Conservation (phyloP, 2,888 invertebrate species). For the Tipula unca region DNA sequence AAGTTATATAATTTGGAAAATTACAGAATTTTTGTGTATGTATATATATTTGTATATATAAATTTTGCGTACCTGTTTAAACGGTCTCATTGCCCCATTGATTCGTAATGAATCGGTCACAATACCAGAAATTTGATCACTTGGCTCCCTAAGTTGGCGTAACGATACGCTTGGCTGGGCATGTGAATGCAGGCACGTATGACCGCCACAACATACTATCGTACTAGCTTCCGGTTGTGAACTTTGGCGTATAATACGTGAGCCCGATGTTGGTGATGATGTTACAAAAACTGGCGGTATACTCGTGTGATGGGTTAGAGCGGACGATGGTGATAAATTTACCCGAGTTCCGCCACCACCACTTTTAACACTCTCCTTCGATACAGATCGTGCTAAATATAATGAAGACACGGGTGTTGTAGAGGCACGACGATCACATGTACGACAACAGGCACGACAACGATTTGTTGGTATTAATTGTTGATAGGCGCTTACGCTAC, state of each 20-base stretch:
- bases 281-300: conserved; percentile 65
- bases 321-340: conserved; percentile 47
- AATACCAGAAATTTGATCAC: conserved; percentile 87
- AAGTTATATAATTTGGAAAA: not conserved
- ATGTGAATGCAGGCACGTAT: conserved; percentile 54
- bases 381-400: conserved; percentile 75
- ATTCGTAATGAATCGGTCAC: conserved; percentile 92
- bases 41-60: no score
- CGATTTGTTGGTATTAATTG: conserved; percentile 59
- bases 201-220: conserved; percentile 47
- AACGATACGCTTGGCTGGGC: conserved; percentile 75
- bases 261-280: conserved; percentile 53
- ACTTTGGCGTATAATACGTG: conserved; percentile 69
- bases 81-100: conserved; percentile 93
- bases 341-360: conserved; percentile 37
- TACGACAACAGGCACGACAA: conserved; percentile 50
- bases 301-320: conserved; percentile 31
- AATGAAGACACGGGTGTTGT: conserved; percentile 66
- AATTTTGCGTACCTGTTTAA: conserved; percentile 71
- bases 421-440: conserved; percentile 73
- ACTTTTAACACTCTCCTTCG: conserved; percentile 71
- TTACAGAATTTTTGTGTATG: no score
- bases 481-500: conserved; percentile 56
- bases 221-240: conserved; percentile 42
- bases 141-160: conserved; percentile 67